Evolutionary conservation across 2,888 invertebrate species (phyloP), one percentile per base, ranked within the genome.

Genomic region (Osmoderma eremita): DNA sequence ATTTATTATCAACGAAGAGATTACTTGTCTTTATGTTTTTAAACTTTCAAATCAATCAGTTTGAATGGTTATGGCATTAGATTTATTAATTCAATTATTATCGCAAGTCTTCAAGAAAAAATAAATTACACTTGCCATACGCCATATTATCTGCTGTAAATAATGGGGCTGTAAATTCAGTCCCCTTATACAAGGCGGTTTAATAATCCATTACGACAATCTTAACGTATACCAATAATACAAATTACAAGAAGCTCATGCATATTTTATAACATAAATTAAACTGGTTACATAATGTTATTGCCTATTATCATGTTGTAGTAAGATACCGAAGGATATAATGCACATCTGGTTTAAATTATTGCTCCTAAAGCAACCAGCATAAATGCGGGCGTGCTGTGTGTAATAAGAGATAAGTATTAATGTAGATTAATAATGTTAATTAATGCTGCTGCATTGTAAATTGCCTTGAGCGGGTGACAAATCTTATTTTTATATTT

Each of bases 401-500:
- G 53, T 22, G 30, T 65, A 65, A 30, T 18, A 10, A 48, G 45
- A 53, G 45, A 65, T 65, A 65, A 65, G 56, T 65, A 56, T 53
- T 56, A 56, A 65, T 65, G 65, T 17, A 65, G 42, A 65, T 65
- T 65, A 65, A 65, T 65, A 54, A 65, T 30, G n/a, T 65, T 65
- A 65, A 65, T 65, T 65, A 53, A 58, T 58, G 56, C n/a, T 10
- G 8, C 13, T 24, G 24, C 12, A 41, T 39, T 18, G 18, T 54
- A 39, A 12, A 18, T 15, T n/a, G 36, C 20, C 36, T 30, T 15
- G 15, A 10, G 13, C 8, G 5, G n/a, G n/a, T 51, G n/a, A n/a
- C n/a, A n/a, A n/a, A n/a, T n/a, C n/a, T n/a, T n/a, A n/a, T n/a
- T n/a, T n/a, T n/a, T n/a, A n/a, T n/a, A n/a, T n/a, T n/a, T n/a